Percentiles rank a stretch among this genome's conserved stretches.
Conservation (phyloP, 2,888 invertebrate genomes). For the Tachina lurida region DNA sequence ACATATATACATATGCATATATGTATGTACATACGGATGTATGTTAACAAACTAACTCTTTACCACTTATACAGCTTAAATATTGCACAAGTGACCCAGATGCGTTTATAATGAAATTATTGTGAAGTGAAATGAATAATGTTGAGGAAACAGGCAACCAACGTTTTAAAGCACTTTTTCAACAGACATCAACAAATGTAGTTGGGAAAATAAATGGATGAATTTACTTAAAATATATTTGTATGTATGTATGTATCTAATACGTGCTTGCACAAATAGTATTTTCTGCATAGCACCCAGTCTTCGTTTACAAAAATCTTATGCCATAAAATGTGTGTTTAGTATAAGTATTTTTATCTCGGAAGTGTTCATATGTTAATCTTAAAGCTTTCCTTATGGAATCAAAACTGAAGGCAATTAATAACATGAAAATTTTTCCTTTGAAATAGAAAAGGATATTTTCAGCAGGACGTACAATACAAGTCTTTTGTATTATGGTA, state of each 20-base stretch:
- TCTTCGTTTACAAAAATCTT: too few species aligned
- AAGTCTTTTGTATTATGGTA: too few species aligned
- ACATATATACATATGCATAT: neutral
- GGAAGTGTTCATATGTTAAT: too few species aligned
- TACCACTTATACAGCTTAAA: constrained; percentile 33
- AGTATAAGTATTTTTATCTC: too few species aligned
- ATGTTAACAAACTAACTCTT: constrained; percentile 1
- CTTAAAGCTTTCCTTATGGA: too few species aligned
- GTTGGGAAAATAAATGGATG: neutral
- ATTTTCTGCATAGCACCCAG: too few species aligned
- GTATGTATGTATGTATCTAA: neutral
- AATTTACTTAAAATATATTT: neutral
- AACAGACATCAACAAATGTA: constrained; percentile 4
- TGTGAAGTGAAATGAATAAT: constrained; percentile 78
- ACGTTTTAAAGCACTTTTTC: constrained; percentile 49
- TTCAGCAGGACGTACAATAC: too few species aligned
- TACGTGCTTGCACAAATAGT: too few species aligned
- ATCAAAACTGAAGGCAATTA: too few species aligned
- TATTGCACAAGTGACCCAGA: constrained; percentile 66
- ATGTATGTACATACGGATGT: neutral
- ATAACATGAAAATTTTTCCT: too few species aligned
- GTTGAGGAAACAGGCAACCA: constrained; percentile 66
- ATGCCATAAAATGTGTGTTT: too few species aligned
- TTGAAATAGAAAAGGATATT: too few species aligned
- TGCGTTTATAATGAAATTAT: constrained; percentile 78